These are phyloP conservation scores for Cyanocitta stelleri DNA, from an alignment of 2,113 vertebrate genomes.

Conservation along the genomic window DNA sequence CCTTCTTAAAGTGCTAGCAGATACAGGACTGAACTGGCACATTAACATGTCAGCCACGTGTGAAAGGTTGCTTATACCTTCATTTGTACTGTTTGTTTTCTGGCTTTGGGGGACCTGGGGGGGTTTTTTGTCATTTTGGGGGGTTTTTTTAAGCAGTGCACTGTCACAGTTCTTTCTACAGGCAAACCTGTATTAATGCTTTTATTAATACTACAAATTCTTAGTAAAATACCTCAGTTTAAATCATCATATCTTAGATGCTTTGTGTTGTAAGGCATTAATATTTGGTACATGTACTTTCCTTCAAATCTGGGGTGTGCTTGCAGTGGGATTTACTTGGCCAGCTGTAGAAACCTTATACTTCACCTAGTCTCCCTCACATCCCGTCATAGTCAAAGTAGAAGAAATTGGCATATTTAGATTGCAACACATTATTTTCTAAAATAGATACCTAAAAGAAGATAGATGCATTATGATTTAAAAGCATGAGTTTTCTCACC, in stretches of 20 bases:
- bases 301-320: neutral
- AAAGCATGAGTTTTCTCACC: neutral
- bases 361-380: neutral
- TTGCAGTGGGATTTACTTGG: neutral
- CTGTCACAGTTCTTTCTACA: neutral
- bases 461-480: neutral
- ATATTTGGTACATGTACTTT: neutral
- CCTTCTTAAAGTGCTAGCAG: neutral
- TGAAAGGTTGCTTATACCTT: neutral
- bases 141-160: neutral
- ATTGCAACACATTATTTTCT: neutral
- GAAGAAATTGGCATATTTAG: neutral
- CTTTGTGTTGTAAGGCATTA: neutral
- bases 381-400: neutral
- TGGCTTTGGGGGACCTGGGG: neutral
- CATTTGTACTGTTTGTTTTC: neutral
- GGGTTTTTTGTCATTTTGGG: accelerated
- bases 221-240: neutral
- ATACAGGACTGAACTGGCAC: neutral
- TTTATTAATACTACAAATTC: neutral
- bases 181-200: neutral
- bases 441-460: neutral
- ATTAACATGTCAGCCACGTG: neutral
- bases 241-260: neutral
- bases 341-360: neutral